Evolutionary conservation across 2,888 invertebrate species (phyloP), one percentile per base, ranked within the genome.

Genomic region (Congeria kusceri): DNA sequence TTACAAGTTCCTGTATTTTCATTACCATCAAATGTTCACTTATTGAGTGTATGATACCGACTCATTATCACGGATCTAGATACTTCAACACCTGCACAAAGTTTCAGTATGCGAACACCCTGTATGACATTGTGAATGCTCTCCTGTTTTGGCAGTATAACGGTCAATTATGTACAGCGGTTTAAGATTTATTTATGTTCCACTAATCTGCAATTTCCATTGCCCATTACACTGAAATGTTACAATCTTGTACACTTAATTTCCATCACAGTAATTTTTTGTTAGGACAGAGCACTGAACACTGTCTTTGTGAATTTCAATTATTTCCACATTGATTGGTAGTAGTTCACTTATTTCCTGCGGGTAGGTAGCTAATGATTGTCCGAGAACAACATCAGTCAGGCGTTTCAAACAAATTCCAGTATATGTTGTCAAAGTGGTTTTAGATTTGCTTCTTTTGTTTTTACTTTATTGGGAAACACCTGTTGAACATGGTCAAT

Each of bases 71-170:
- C 47, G 23, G 53, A 47, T 44, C 58, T 29, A 27, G 27, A 56
- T 15, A 72, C 29, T 28, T 39, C 29, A 13, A 72, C 67, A 3
- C 59, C 77, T 25, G 56, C 63, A 63, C 77, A 77, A 15, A 67
- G 27, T 46, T 62, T 67, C 13, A 72, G 20, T 20, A 9, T 1
- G 15, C 46, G 7, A 18, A 63, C 62, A 57, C 20, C 18, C 13
- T 18, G 7, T 47, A 61, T 66, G 32, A 72, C 44, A 23, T 27
- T n/a, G 5, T 53, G 28, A n/a, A 72, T 44, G 57, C 77, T 49
- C 47, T 67, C 72, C 44, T 67, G n/a, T n/a, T 20, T 5, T 47
- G n/a, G 56, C 28, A 25, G 44, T 25, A 58, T 63, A 77, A 20
- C 29, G 49, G 13, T 29, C n/a, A 23, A 27, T 18, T 18, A 72